Base-by-base conservation (phyloP, 2,888 invertebrate species). In the Slavum lentiscoides region DNA sequence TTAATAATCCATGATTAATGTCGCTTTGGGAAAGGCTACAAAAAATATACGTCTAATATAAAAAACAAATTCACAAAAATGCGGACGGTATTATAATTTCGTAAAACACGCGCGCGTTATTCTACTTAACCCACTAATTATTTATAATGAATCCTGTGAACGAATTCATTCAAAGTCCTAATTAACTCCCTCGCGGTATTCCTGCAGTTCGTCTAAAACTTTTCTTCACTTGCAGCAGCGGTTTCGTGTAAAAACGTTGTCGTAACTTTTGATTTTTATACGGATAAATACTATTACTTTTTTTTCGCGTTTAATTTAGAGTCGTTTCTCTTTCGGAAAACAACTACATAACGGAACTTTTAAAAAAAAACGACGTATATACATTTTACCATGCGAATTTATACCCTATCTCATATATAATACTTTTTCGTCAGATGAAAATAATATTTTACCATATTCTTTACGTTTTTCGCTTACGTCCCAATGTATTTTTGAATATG, bases 191-290 rank as follows among this genome's bases (percentile, higher is more conserved):
- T 30, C 43, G 30, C 13, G 76, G 30, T 68, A 59, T n/a, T 13
- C 30, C n/a, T 30, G 43, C 30, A 67, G 76, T 69, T n/a, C 5
- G 49, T 9, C 7, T 37, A 30, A 59, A 76, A 68, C 49, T 76
- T 76, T 61, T 43, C 39, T 58, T 66, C 55, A 23, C 66, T 58
- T 11, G 19, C 49, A 53, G 3, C n/a, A 59, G 23, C 61, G 23
- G 61, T 23, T 61, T 61, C 43, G 49, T 23, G 55, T 19, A 55
- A 68, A 64, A 68, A 58, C 19, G 61, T 49, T 30, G 58, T 69
- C 30, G 53, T 76, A 69, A 76, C 68, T 76, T 76, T 69, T 76
- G 76, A 76, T 69, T 76, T 59, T 68, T 61, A 69, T 59, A 61
- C 17, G 76, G 15, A 68, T 69, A 76, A 61, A 76, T 69, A 69